Base-by-base conservation (phyloP, 2,113 vertebrate genomes). In the Dasypus novemcinctus region DNA sequence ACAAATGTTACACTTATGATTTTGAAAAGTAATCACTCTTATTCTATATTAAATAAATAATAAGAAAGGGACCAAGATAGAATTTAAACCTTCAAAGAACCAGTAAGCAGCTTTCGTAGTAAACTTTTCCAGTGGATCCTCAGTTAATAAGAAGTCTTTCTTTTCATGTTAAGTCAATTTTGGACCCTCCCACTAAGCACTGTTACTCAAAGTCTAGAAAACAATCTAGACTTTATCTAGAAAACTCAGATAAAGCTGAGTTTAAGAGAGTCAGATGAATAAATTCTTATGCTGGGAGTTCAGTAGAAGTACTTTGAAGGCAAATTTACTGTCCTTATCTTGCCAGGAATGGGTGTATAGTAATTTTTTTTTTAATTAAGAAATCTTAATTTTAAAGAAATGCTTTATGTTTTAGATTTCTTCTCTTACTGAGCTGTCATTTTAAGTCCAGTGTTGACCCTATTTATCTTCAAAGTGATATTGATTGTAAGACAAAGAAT, bases 11-110 rank as follows among this genome's bases (percentile, higher is more conserved):
- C 33, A 81, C 13, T 57, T 43, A 31, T 61, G 33, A 66, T 81
- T 91, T 72, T 54, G 5, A 78, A 93, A 93, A 90, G 14, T 84
- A 85, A 87, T 91, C 57, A 71, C 17, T 72, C 68, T 17, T 82
- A 66, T 78, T 68, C 43, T 41, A 61, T 79, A 18, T 49, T 66
- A 86, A 84, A 54, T 87, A 63, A 38, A 66, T 46, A 49, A 18
- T 68, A 87, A 72, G 43, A 78, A 27, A 80, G 71, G 49, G 21
- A 54, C 23, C 31, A 61, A 74, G 61, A 43, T 36, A 46, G 71
- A 71, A 27, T 66, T 18, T 12, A 72, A 71, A 4, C n/a, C 41
- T 57, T 75, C 23, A 92, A 85, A 91, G 21, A 87, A 5, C 52
- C 59, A 72, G 57, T 31, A 31, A 78, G 15, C 46, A 41, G 1